Evolutionary conservation across 1,140 invertebrate genomes (phyloP).

Genomic region (Araneus ventricosus): DNA sequence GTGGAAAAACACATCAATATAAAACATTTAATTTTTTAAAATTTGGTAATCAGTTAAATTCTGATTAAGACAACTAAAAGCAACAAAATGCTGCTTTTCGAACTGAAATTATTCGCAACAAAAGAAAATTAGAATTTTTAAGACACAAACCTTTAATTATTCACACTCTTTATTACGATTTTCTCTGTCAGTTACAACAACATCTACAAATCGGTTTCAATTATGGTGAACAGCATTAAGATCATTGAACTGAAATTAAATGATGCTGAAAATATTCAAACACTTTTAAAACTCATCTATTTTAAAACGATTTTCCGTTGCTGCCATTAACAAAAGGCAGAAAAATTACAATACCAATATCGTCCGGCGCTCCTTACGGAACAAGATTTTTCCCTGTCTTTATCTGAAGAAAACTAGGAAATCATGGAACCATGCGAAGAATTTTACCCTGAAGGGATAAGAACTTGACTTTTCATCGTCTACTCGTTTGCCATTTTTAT

Average conservation of each 20-base stretch:
- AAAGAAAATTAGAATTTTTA: no score
- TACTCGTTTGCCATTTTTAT: slow-evolving; percentile 33
- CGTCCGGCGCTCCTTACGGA: neutral
- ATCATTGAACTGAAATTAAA: neutral
- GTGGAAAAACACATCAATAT: no score
- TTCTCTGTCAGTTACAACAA: no score
- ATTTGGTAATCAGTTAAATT: no score
- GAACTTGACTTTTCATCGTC: slow-evolving; percentile 59
- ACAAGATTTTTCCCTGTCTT: neutral
- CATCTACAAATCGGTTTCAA: no score
- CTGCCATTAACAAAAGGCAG: neutral
- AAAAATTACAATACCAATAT: neutral
- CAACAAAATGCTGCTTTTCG: no score
- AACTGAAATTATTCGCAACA: neutral
- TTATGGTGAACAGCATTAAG: neutral
- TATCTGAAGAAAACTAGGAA: neutral
- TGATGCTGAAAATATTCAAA: neutral
- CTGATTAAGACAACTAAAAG: no score
- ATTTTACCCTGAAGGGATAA: slow-evolving; percentile 42
- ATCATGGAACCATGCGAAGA: slow-evolving; percentile 51
- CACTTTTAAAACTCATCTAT: neutral
- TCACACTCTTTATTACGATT: no score
- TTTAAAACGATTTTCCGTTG: neutral
- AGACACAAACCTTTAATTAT: no score
- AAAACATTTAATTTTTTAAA: no score